These are phyloP conservation scores for Schizopygopsis pylzovi DNA, from an alignment of 2,797 vertebrate species.

Conservation along the genomic window DNA sequence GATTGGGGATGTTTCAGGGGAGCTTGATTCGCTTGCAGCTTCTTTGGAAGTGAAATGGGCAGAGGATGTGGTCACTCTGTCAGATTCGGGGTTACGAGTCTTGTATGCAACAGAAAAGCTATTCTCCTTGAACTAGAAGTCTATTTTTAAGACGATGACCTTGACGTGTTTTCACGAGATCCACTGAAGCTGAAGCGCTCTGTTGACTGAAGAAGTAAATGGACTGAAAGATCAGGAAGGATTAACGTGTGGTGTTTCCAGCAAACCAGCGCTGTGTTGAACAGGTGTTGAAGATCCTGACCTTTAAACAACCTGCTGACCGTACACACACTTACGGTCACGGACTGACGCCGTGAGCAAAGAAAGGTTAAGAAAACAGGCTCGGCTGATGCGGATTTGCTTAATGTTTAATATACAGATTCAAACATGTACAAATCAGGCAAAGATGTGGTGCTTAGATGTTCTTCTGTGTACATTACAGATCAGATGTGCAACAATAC, in stretches of 20 bases:
- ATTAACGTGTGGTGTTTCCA: not conserved
- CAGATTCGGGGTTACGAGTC: no score
- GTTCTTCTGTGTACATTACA: not conserved
- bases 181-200: not conserved
- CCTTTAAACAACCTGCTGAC: slow-evolving; percentile 19
- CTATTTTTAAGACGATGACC: not conserved
- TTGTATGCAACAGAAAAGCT: no score
- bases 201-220: not conserved
- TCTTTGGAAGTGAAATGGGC: not conserved
- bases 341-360: no score
- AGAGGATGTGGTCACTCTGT: slow-evolving; percentile 12
- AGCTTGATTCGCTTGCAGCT: no score
- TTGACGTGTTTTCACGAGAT: not conserved
- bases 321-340: not conserved
- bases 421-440: not conserved
- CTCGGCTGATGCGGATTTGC: not conserved
- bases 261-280: not conserved
- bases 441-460: not conserved
- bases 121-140: no score
- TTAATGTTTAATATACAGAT: not conserved
- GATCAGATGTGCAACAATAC: not conserved
- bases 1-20: not conserved
- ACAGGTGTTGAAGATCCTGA: slow-evolving; percentile 3
- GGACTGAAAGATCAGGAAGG: not conserved
- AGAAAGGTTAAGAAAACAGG: no score